These are phyloP conservation scores for Plutomurus gul DNA, from an alignment of 1,140 invertebrate species.

Conservation along the genomic window DNA sequence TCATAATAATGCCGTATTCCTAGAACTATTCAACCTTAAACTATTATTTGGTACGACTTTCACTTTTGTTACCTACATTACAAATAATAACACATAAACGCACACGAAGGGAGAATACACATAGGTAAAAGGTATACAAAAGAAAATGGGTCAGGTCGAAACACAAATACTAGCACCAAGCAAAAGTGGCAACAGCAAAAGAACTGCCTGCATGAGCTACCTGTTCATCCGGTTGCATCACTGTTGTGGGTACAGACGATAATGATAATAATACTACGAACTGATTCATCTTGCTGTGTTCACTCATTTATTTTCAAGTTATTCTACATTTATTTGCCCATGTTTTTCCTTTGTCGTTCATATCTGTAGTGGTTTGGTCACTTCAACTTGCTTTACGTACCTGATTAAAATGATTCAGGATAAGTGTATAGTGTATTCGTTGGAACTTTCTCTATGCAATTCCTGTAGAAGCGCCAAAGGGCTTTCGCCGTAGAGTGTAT, in stretches of 20 bases:
- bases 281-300: constrained; percentile 13
- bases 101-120: constrained; percentile 3
- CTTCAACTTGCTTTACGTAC: constrained; percentile 20
- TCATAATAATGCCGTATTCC: constrained; percentile 20
- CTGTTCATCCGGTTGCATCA: too few species aligned
- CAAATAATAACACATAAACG: not conserved
- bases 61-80: not conserved
- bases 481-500: constrained; percentile 18
- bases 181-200: not conserved
- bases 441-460: constrained; percentile 27
- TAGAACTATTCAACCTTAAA: constrained; percentile 2
- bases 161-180: not conserved
- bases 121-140: constrained; percentile 17
- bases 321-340: not conserved
- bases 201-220: not conserved
- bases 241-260: not conserved
- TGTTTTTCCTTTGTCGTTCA: not conserved
- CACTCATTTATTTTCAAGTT: not conserved
- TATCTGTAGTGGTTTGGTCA: not conserved
- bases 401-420: constrained; percentile 7
- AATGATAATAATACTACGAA: constrained; percentile 14
- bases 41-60: constrained; percentile 10
- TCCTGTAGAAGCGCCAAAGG: constrained; percentile 8
- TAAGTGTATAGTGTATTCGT: not conserved
- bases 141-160: not conserved